Conservation (phyloP, 1,140 invertebrate genomes). For the Papilio helenus region DNA sequence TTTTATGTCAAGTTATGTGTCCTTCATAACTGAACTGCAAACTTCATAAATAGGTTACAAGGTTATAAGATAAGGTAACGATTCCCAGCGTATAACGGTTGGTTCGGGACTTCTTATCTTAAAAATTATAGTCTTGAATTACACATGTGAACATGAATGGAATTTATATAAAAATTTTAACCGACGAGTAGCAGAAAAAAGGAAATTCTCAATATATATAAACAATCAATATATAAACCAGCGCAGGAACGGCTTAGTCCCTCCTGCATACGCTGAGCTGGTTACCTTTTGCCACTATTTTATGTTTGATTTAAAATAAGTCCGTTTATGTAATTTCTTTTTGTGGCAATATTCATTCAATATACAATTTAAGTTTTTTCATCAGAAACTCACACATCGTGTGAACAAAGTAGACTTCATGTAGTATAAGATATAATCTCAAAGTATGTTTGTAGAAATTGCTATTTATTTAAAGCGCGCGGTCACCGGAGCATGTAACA, state of each 20-base stretch:
- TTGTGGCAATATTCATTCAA: too few species aligned
- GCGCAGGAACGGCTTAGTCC: too few species aligned
- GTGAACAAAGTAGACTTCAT: not conserved
- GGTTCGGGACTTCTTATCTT: not conserved
- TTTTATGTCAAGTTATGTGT: not conserved
- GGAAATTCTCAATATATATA: not conserved
- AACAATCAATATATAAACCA: too few species aligned
- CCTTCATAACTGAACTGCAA: not conserved
- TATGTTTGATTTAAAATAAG: too few species aligned
- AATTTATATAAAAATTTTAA: not conserved
- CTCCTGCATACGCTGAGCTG: too few species aligned
- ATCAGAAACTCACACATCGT: not conserved
- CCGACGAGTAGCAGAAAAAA: not conserved
- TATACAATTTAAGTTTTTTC: too few species aligned
- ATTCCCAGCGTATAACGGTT: not conserved
- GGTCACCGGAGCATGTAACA: slow-evolving; percentile 37
- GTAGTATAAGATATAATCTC: slow-evolving; percentile 5
- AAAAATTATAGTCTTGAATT: not conserved
- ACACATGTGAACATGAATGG: not conserved
- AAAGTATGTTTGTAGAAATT: slow-evolving; percentile 14
- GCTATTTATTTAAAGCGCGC: slow-evolving; percentile 33
- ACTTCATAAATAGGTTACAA: slow-evolving; percentile 10
- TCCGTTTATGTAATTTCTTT: too few species aligned
- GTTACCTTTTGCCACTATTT: too few species aligned
- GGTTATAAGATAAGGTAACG: not conserved